Conservation (phyloP, 2,113 vertebrate genomes). For the Bostrychus sinensis region DNA sequence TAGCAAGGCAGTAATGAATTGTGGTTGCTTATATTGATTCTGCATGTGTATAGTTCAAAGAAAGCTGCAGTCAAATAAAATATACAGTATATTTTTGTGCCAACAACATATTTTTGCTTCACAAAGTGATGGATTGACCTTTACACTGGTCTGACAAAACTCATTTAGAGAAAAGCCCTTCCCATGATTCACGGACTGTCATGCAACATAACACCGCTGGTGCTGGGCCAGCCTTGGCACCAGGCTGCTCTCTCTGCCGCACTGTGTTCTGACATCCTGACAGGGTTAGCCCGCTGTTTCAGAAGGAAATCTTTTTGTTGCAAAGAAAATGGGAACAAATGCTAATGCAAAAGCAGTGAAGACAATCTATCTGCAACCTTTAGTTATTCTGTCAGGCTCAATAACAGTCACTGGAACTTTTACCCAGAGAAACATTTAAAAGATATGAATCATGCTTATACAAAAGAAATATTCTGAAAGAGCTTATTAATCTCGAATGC, state of each 20-base stretch:
- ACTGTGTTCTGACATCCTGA: neutral
- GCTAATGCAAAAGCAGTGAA: neutral
- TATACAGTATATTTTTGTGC: neutral
- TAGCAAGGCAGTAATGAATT: neutral
- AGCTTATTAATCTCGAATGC: neutral
- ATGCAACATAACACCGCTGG: conserved; percentile 1
- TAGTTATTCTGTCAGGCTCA: neutral
- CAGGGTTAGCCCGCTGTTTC: neutral
- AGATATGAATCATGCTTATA: neutral
- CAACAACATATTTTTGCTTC: neutral
- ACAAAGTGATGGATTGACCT: conserved; percentile 15
- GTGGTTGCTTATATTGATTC: neutral
- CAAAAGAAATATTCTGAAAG: neutral
- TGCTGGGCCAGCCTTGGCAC: conserved; percentile 1
- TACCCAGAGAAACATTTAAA: neutral
- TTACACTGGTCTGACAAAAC: conserved; percentile 4
- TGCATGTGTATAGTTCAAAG: neutral
- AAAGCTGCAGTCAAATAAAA: neutral
- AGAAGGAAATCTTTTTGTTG: neutral
- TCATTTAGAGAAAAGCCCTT: conserved; percentile 9
- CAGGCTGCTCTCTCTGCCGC: neutral
- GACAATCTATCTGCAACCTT: neutral
- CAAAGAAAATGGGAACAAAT: conserved; percentile 1
- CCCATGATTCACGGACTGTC: conserved; percentile 7
- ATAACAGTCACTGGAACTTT: neutral